A percentile compares a stretch with the other conserved stretches of the same genome.
phyloP scores from a whole-genome alignment of 2,797 vertebrate genomes.

The Megaceryle alcyon region DNA sequence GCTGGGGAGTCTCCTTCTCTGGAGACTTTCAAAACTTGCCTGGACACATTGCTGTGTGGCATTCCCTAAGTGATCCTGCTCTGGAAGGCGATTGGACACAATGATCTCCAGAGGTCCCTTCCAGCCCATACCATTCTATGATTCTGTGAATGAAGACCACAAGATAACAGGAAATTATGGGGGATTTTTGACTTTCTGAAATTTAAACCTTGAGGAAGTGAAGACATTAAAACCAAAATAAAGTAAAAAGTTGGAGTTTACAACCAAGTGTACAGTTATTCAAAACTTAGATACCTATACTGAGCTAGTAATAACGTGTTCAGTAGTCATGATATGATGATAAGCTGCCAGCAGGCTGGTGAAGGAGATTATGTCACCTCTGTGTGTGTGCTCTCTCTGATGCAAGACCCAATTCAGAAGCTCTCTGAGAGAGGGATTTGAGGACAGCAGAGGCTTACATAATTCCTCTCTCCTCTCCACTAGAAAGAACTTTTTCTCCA shows the following conservation, averaged over 20 bases:
- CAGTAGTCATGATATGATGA: not conserved
- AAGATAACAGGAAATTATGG: not conserved
- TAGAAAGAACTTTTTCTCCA: not conserved
- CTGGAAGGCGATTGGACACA: too few relatives aligned
- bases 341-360: not conserved
- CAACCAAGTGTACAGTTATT: not conserved
- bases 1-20: too few relatives aligned
- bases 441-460: not conserved
- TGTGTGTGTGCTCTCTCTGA: not conserved
- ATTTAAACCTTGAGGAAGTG: not conserved
- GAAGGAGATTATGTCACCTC: not conserved
- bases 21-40: too few relatives aligned
- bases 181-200: not conserved
- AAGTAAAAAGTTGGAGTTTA: not conserved
- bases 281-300: not conserved
- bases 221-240: not conserved
- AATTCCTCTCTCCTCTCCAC: not conserved
- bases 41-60: too few relatives aligned
- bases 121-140: too few relatives aligned
- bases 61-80: too few relatives aligned
- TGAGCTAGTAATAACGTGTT: not conserved
- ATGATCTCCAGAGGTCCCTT: too few relatives aligned
- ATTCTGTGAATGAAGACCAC: not conserved
- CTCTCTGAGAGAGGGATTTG: not conserved
- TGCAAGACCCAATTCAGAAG: not conserved